Evolutionary conservation across 2,888 invertebrate species (phyloP).

Genomic region (Mellilla xanthometata): DNA sequence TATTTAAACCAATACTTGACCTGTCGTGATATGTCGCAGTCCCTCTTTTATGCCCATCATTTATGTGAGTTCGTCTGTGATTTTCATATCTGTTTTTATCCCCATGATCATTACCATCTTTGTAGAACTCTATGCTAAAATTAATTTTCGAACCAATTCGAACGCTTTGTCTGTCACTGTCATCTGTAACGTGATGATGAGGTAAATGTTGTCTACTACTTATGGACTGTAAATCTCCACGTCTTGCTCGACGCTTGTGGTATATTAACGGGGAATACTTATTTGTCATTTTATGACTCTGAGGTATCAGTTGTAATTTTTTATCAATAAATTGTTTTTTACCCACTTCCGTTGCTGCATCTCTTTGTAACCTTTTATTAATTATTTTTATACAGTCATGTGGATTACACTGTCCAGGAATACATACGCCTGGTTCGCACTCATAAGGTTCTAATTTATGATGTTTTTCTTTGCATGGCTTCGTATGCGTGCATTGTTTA

Average conservation of each 20-base stretch:
- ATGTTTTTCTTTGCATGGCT: background rate
- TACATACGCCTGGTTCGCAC: slow-evolving; percentile 42
- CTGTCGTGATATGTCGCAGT: no score
- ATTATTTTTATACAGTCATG: slow-evolving; percentile 38
- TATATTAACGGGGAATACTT: background rate
- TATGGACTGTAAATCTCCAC: no score
- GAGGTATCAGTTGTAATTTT: background rate
- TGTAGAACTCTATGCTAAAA: slow-evolving; percentile 42
- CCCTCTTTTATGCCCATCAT: background rate
- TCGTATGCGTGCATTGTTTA: background rate
- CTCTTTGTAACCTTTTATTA: slow-evolving; percentile 31
- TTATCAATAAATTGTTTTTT: background rate
- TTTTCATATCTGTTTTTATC: no score
- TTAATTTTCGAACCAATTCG: slow-evolving; percentile 39
- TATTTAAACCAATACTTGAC: no score
- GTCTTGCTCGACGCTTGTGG: no score
- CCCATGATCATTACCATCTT: slow-evolving; percentile 18
- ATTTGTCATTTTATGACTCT: background rate
- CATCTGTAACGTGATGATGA: background rate
- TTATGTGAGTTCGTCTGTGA: no score
- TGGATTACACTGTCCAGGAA: slow-evolving; percentile 44
- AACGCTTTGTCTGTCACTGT: slow-evolving; percentile 8
- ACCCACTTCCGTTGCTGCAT: background rate
- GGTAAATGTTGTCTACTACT: background rate
- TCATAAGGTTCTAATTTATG: slow-evolving; percentile 34